These are phyloP conservation scores for Cancer borealis DNA, from an alignment of 2,888 invertebrate species.

Conservation along the genomic window DNA sequence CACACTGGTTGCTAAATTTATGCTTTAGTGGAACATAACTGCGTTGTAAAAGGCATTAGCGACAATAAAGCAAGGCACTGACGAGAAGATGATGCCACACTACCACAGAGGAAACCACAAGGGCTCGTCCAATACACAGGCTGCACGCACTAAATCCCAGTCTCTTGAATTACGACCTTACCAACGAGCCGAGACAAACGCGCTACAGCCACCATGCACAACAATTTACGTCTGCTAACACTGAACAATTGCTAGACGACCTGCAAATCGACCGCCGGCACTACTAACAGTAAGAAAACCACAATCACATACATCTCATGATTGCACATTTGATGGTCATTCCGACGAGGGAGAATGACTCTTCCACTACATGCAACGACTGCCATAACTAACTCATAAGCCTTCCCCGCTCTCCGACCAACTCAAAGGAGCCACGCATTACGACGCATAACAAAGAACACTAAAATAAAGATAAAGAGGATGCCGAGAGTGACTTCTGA, in stretches of 20 bases:
- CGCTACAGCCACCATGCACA: not conserved
- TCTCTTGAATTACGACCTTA: not conserved
- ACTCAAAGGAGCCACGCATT: not conserved
- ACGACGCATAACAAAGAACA: not conserved
- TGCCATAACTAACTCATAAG: not conserved
- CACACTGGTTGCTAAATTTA: conserved; percentile 19
- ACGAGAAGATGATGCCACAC: not conserved
- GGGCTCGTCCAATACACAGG: not conserved
- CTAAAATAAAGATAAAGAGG: not conserved
- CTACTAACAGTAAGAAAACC: not conserved
- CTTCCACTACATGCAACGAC: not conserved
- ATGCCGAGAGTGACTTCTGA: not conserved
- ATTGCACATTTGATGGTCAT: not conserved
- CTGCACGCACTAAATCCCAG: not conserved
- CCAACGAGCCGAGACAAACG: not conserved
- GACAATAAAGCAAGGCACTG: not conserved
- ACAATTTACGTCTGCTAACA: not conserved
- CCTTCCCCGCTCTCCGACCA: not conserved
- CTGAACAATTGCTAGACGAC: conserved; percentile 14
- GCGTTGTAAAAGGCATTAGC: conserved; percentile 35
- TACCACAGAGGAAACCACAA: not conserved
- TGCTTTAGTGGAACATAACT: conserved; percentile 32
- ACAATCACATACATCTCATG: not conserved
- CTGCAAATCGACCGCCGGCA: not conserved
- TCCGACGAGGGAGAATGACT: not conserved